Base-by-base conservation (phyloP, 92 coral and sea anemone genomes). In the Epizoanthus rinbou region DNA sequence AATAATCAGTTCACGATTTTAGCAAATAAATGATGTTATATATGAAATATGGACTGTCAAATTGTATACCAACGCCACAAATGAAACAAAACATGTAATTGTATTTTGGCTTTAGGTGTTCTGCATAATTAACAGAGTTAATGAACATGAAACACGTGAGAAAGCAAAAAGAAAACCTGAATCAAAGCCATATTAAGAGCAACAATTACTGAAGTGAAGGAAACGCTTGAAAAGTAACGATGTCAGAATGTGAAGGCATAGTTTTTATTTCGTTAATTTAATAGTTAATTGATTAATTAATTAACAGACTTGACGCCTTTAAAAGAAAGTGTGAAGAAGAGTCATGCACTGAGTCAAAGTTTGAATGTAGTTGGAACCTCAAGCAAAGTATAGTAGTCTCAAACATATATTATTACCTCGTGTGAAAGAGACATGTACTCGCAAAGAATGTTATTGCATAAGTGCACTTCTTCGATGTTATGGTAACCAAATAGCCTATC, bases 41-140 rank as follows among this genome's bases (percentile, higher is more conserved):
- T 74, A 53, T 23, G 64, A 74, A 54, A 56, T 74, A 25, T 54
- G 59, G n/a, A 54, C 65, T 74, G 80, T 74, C 80, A 53, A 0
- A 6, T 74, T 74, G 80, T 74, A 7, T 54, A 24, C 80, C 22
- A 54, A 74, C 45, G 76, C 76, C 37, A 71, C 57, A 8, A 45
- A 45, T 8, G 54, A 39, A 14, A 2, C 28, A 39, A 41, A 19
- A 13, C n/a, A 21, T 39, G 14, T 45, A 28, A 71, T 41, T 71
- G 6, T 22, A 6, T 52, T 23, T 73, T 11, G 79, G 37, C 63
- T 52, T n/a, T 35, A 73, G 31, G 56, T 14, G n/a, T 73, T 68
- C 52, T 28, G 37, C n/a, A 5, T n/a, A 22, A 68, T 25, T n/a
- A 11, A 19, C 41, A 13, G 3, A 22, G 8, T 68, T 10, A 10